These are phyloP conservation scores for Vombatus ursinus DNA, from an alignment of 2,113 vertebrate species.

Conservation along the genomic window DNA sequence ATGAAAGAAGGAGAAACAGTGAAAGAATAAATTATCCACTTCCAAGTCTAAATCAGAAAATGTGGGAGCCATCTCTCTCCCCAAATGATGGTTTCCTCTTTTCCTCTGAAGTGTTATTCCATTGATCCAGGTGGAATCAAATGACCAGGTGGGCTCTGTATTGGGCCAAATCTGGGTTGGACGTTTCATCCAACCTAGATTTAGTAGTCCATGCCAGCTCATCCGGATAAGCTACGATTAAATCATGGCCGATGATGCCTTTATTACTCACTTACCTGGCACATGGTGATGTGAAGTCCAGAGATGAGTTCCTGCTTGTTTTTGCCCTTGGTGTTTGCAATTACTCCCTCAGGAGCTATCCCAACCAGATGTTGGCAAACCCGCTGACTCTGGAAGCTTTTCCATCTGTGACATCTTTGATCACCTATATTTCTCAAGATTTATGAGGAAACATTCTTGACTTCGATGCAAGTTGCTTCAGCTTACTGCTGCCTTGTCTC, in stretches of 20 bases:
- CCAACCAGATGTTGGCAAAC: constrained; percentile 59
- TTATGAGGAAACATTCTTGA: constrained; percentile 54
- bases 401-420: constrained; percentile 65
- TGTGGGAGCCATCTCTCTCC: constrained; percentile 5
- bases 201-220: background rate
- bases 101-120: constrained; percentile 5
- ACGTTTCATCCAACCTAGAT: background rate
- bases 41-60: constrained; percentile 21
- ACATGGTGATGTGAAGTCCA: constrained; percentile 2
- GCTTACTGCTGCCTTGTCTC: background rate
- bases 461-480: background rate
- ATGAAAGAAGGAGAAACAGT: background rate
- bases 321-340: background rate
- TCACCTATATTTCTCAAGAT: constrained; percentile 49
- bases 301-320: constrained; percentile 6
- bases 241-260: background rate
- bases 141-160: background rate
- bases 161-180: background rate
- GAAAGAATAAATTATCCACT: background rate
- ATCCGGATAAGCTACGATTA: constrained; percentile 1
- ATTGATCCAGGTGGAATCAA: background rate
- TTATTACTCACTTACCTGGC: background rate
- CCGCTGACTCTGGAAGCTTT: constrained; percentile 58
- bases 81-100: constrained; percentile 3
- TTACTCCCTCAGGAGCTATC: background rate